Base-by-base conservation (phyloP, 2,888 invertebrate species). In the Melieria omissa region DNA sequence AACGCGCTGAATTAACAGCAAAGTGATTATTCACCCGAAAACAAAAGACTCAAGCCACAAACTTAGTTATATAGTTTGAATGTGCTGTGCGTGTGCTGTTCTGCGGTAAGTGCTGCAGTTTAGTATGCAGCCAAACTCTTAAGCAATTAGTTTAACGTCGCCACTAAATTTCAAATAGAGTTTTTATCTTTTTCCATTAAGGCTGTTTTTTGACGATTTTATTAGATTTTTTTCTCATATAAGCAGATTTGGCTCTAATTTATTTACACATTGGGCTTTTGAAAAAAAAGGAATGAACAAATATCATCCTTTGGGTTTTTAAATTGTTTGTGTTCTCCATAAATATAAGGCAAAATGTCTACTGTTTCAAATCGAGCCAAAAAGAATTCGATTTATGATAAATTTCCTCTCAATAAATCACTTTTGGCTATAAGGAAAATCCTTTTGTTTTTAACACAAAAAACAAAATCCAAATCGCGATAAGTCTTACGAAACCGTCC, bases 21-120 rank as follows among this genome's bases (percentile, higher is more conserved):
- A 52, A 10, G 9, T 49, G 10, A 49, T 9, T n/a, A 12, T n/a
- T 5, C 12, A 41, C 3, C 12, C 10, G 4, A 41, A 61, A 68
- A 41, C 62, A 54, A 67, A 66, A 74, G 63, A 71, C 65, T 61
- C 65, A 55, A 61, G 57, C 29, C 52, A 61, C 60, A 60, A 65
- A 61, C 62, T 60, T 65, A 46, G 0, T 4, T 52, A 14, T 49
- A 54, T 9, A 61, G 5, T 71, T 29, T 29, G 0, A 29, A 29
- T 29, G 3, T n/a, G n/a, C n/a, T n/a, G n/a, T n/a, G 3, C 29
- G 29, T 29, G 29, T 29, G 29, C 29, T 1, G 29, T 29, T 1
- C 29, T 29, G 29, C 29, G 29, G 29, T 29, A 3, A 29, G 29
- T 29, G 29, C 29, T 29, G 29, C 29, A 29, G 71, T 73, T 73